Base-by-base conservation (phyloP, 2,888 invertebrate genomes). In the Cephalotes varians region DNA sequence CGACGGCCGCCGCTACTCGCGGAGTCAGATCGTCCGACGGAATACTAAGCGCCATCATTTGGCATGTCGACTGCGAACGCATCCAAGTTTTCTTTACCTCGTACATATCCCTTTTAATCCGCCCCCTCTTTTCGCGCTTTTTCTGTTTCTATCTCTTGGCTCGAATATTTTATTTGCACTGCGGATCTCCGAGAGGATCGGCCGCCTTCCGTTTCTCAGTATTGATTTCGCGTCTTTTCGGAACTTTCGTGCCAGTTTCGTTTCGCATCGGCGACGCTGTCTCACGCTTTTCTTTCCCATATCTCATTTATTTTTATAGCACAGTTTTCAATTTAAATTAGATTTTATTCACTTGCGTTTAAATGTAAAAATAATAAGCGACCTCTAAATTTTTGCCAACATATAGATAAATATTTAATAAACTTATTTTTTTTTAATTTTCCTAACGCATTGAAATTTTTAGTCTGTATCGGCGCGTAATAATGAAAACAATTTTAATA, bases 31-130 rank as follows among this genome's bases (percentile, higher is more conserved):
- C 86, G 77, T 83, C 85, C 89, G 88, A 85, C 90, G 91, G 93
- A 92, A 93, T 93, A 92, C 93, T 93, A 93, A 93, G 91, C 91
- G 89, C 91, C 90, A 91, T 79, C 77, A 79, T 93, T 93, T 93
- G 93, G 93, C 93, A 92, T 91, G 86, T 90, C 88, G 51, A 64
- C 74, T 82, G 65, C 85, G 73, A 31, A 73, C 49, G 74, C 83
- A 82, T 82, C 87, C 88, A 86, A 86, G 87, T 86, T 83, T 67
- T 62, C 58, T 69, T 62, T n/a, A 15, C 15, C 37, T n/a, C 56
- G 10, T 15, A 15, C 34, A 6, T 31, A 37, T 18, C 64, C 44
- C 25, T 60, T 60, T 47, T 34, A 74, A 62, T 18, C 44, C 49
- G 18, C 31, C 47, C 7, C 37, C 44, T 31, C 44, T 10, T 37